phyloP scores from a whole-genome alignment of 1,140 invertebrate genomes.

The Coenobita brevimanus region DNA sequence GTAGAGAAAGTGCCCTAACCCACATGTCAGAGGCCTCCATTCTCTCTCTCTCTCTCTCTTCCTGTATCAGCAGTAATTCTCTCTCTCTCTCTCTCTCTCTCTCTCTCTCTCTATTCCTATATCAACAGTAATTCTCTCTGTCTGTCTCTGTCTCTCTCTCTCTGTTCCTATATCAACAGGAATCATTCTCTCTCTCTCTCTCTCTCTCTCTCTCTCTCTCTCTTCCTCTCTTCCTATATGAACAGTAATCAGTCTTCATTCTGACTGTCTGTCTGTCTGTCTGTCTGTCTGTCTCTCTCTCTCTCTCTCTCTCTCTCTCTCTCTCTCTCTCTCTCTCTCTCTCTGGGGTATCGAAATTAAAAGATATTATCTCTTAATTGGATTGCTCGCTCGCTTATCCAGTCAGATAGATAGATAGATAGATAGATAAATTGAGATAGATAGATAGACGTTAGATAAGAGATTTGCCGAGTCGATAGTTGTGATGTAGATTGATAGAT shows the following conservation, averaged over 20 bases:
- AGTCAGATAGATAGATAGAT: too few relatives aligned
- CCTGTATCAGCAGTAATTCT: background rate
- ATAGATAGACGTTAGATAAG: too few relatives aligned
- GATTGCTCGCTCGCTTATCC: too few relatives aligned
- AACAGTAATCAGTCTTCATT: too few relatives aligned
- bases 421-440: too few relatives aligned
- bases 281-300: background rate
- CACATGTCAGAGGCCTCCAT: background rate
- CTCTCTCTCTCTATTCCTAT: background rate
- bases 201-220: background rate
- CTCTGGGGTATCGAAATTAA: too few relatives aligned
- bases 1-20: background rate
- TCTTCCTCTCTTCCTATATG: background rate
- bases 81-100: slow-evolving; percentile 7
- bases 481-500: too few relatives aligned
- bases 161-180: background rate
- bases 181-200: background rate
- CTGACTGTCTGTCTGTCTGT: too few relatives aligned
- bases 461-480: too few relatives aligned
- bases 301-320: background rate
- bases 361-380: too few relatives aligned
- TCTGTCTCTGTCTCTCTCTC: background rate
- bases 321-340: background rate
- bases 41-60: background rate
- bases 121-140: background rate